phyloP scores from a whole-genome alignment of 2,113 vertebrate genomes.

The Sigmodon hispidus region DNA sequence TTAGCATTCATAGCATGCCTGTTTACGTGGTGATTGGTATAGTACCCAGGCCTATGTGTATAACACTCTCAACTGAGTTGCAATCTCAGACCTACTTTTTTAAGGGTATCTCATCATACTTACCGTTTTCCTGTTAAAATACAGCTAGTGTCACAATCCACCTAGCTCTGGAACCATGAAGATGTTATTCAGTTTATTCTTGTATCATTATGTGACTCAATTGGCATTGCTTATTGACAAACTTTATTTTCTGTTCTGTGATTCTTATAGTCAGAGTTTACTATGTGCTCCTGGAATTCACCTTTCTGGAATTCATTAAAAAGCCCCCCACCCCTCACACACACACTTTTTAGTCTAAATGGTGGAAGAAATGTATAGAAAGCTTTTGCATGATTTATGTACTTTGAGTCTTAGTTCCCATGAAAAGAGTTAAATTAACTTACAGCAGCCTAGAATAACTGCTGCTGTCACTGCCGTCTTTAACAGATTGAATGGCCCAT shows the following conservation, averaged over 20 bases:
- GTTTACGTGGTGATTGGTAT: not conserved
- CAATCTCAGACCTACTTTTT: not conserved
- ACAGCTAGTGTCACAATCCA: not conserved
- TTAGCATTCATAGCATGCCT: not conserved
- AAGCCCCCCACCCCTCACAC: no score
- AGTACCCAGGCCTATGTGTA: not conserved
- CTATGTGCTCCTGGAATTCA: slow-evolving; percentile 67
- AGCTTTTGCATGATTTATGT: slow-evolving; percentile 65
- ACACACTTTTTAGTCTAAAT: not conserved
- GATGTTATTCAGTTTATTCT: slow-evolving; percentile 64
- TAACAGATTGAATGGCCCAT: not conserved
- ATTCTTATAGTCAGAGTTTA: slow-evolving; percentile 76
- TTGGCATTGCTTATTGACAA: slow-evolving; percentile 60
- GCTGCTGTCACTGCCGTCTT: not conserved
- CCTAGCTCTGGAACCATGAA: slow-evolving; percentile 52
- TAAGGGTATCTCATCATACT: not conserved
- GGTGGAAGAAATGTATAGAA: slow-evolving; percentile 30
- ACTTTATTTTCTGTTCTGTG: slow-evolving; percentile 68
- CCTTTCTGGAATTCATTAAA: slow-evolving; percentile 68
- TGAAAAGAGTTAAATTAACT: slow-evolving; percentile 49
- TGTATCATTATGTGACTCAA: slow-evolving; percentile 48
- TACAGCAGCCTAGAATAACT: not conserved
- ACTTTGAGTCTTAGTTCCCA: not conserved
- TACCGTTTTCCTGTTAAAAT: not conserved
- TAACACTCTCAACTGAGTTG: not conserved